Conservation (phyloP, 2,888 invertebrate genomes). For the Apodemia hepburni region DNA sequence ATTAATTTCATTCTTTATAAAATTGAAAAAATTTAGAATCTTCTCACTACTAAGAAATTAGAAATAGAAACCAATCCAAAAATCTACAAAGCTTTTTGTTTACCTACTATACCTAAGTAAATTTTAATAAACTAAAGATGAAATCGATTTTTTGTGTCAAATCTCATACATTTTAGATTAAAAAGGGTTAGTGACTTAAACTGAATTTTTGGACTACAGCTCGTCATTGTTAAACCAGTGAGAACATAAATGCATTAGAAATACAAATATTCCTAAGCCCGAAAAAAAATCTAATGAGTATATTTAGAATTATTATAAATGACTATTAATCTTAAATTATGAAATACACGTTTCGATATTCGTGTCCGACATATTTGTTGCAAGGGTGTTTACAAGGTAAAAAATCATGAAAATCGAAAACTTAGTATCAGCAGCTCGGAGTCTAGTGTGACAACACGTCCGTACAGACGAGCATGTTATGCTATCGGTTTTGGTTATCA, state of each 20-base stretch:
- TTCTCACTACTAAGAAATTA: constrained; percentile 7
- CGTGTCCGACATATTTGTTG: too few species aligned
- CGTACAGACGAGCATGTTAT: too few species aligned
- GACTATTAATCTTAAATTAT: too few species aligned
- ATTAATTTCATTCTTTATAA: constrained; percentile 2
- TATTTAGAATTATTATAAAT: too few species aligned
- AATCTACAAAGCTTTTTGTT: constrained; percentile 7
- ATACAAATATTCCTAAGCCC: too few species aligned
- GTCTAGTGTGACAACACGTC: too few species aligned
- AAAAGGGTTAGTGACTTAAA: background rate
- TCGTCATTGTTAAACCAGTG: background rate
- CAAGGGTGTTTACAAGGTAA: too few species aligned
- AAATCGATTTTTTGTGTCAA: background rate
- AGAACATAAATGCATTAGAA: background rate
- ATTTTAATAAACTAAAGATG: constrained; percentile 2
- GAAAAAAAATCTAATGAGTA: too few species aligned
- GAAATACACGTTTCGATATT: too few species aligned
- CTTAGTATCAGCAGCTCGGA: too few species aligned
- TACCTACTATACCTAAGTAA: constrained; percentile 3
- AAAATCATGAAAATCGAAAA: too few species aligned
- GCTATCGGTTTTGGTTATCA: too few species aligned
- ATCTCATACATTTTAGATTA: background rate
- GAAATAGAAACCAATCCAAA: constrained; percentile 13
- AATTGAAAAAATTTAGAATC: constrained; percentile 5
- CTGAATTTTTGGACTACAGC: background rate